Percentiles rank a stretch among this genome's conserved stretches.
Evolutionary conservation across 2,797 vertebrate genomes (phyloP).

Genomic region (Acestrorhynchus altus): DNA sequence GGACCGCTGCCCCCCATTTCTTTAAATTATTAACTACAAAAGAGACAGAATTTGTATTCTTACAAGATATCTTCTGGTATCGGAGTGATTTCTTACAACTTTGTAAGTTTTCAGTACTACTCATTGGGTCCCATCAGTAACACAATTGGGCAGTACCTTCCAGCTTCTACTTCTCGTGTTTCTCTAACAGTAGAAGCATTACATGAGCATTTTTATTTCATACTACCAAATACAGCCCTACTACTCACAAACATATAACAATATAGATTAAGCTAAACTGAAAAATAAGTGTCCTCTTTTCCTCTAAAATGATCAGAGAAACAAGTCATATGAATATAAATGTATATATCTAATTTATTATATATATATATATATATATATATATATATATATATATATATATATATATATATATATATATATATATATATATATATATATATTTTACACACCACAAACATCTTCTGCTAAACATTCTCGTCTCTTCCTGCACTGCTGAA

Average conservation of each 20-base stretch:
- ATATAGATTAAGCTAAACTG: constrained; percentile 30
- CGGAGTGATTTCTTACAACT: not conserved
- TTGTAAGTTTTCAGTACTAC: not conserved
- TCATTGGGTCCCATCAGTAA: constrained; percentile 25
- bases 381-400: not conserved
- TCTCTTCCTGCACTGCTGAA: constrained; percentile 2
- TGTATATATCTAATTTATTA: not conserved
- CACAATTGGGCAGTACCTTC: not conserved
- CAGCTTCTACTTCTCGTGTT: not conserved
- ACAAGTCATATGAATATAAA: not conserved
- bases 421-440: not conserved
- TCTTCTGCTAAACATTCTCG: constrained; percentile 43
- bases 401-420: constrained; percentile 8
- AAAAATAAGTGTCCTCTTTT: constrained; percentile 10
- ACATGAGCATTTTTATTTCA: constrained; percentile 17
- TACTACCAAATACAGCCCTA: constrained; percentile 31
- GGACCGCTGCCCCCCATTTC: not conserved
- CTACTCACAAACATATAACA: constrained; percentile 30
- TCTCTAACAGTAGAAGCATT: constrained; percentile 24
- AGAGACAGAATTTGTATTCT: not conserved
- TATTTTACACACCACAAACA: too few species aligned
- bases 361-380: not conserved
- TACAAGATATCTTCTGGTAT: not conserved
- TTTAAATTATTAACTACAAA: not conserved
- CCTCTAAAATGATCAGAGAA: constrained; percentile 16